These are phyloP conservation scores for Hapalemur alaotrensis DNA, from an alignment of 2,797 vertebrate species.

Conservation along the genomic window DNA sequence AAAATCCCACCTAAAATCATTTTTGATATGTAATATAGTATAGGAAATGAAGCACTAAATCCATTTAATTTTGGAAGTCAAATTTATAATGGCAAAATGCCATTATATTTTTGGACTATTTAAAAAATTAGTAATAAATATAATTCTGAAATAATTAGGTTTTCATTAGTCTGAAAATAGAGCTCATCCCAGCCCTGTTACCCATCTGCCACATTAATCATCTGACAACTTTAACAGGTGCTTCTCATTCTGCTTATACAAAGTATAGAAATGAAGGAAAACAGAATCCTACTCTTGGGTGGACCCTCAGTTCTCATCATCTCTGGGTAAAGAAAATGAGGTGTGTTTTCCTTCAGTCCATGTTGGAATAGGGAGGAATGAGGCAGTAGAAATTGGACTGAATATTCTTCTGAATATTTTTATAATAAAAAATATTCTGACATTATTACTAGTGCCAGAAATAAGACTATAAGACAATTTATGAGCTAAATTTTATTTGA, in stretches of 20 bases:
- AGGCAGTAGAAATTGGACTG: conserved; percentile 78
- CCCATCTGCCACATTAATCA: conserved; percentile 35
- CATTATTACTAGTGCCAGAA: neutral
- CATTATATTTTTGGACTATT: neutral
- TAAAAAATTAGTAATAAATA: conserved; percentile 43
- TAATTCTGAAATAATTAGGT: conserved; percentile 18
- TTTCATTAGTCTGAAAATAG: neutral
- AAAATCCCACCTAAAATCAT: neutral
- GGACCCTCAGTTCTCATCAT: conserved; percentile 69
- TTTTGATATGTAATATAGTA: neutral
- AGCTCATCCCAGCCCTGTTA: neutral
- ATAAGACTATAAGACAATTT: neutral
- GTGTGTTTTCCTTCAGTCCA: conserved; percentile 82
- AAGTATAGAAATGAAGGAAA: neutral
- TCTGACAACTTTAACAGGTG: conserved; percentile 45
- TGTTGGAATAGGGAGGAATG: conserved; percentile 83
- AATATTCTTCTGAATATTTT: neutral
- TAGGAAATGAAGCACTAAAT: conserved; percentile 11
- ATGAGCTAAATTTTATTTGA: conserved; percentile 7
- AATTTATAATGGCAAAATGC: neutral
- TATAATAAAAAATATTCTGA: neutral
- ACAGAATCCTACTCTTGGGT: neutral
- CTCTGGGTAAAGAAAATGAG: conserved; percentile 80
- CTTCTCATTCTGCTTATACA: conserved; percentile 68
- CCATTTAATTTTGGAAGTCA: conserved; percentile 40